Evolutionary conservation across 2,888 invertebrate genomes (phyloP).

Genomic region (Hydrotaea cyrtoneurina): DNA sequence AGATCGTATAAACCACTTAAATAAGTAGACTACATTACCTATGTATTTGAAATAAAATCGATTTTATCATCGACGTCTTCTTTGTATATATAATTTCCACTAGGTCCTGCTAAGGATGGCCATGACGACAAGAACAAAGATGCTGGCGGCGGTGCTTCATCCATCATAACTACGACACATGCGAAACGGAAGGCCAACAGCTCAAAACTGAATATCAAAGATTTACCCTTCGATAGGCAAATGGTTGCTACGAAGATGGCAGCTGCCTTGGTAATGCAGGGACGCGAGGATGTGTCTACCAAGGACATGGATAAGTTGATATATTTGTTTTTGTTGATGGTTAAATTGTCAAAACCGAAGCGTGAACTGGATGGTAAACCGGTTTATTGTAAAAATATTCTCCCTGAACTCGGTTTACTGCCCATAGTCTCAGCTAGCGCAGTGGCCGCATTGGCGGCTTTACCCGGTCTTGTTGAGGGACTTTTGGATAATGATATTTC

Average conservation of each 20-base stretch:
- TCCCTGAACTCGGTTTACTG: constrained; percentile 71
- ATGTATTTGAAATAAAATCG: neutral
- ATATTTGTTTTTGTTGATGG: constrained; percentile 89
- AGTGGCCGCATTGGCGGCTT: constrained; percentile 63
- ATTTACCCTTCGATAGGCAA: constrained; percentile 87
- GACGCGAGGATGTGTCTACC: constrained; percentile 90
- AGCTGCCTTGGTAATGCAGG: constrained; percentile 88
- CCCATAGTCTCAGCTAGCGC: constrained; percentile 45
- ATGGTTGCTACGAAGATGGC: constrained; percentile 92
- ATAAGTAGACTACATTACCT: neutral
- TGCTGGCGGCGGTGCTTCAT: neutral
- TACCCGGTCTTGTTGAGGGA: constrained; percentile 72
- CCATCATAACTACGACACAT: constrained; percentile 1
- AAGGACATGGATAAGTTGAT: constrained; percentile 90
- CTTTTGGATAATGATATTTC: constrained; percentile 71
- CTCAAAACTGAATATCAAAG: constrained; percentile 80
- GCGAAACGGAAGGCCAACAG: constrained; percentile 63
- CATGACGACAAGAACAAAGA: constrained; percentile 45
- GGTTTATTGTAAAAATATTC: constrained; percentile 69
- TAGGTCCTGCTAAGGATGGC: constrained; percentile 29
- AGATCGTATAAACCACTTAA: neutral
- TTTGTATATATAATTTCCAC: constrained; percentile 27
- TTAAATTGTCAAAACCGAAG: constrained; percentile 83
- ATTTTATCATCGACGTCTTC: neutral
- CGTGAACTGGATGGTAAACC: constrained; percentile 68